These are phyloP conservation scores for Leptodirus hochenwartii DNA, from an alignment of 2,888 invertebrate genomes.

Conservation along the genomic window DNA sequence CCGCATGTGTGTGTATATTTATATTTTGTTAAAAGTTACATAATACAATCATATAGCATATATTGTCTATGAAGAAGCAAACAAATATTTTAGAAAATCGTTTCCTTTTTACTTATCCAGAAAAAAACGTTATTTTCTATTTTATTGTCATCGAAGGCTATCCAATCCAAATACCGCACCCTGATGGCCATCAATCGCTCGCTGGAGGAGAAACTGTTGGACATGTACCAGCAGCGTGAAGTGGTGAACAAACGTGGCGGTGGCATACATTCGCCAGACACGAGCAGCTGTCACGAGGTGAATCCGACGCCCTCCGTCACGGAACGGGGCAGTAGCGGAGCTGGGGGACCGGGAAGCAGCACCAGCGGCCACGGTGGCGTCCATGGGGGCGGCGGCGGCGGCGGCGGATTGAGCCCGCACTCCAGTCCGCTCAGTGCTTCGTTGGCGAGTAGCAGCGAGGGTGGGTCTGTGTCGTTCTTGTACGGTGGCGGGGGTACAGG, in stretches of 20 bases:
- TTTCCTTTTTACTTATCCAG: no score
- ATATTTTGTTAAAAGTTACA: no score
- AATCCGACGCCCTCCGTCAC: slow-evolving; percentile 27
- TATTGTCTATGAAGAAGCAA: no score
- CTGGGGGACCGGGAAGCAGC: no score
- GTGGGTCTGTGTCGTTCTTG: slow-evolving; percentile 26
- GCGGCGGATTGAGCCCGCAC: slow-evolving; percentile 25
- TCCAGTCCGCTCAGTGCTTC: slow-evolving; percentile 44
- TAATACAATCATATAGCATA: no score
- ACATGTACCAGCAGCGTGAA: slow-evolving; percentile 28
- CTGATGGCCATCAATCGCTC: slow-evolving; percentile 34
- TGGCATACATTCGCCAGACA: slow-evolving; percentile 23
- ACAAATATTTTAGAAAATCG: no score
- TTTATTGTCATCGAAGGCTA: slow-evolving; percentile 26
- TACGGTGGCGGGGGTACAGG: slow-evolving; percentile 26
- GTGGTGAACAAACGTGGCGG: slow-evolving; percentile 13
- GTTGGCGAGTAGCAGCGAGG: slow-evolving; percentile 40
- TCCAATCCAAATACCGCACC: slow-evolving; percentile 38
- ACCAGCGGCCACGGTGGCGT: no score
- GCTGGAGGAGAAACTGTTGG: slow-evolving; percentile 36
- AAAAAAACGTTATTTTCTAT: no score
- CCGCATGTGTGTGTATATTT: no score
- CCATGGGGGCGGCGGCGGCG: slow-evolving; percentile 27
- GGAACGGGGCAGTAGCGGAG: slow-evolving; percentile 24
- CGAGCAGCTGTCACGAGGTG: slow-evolving; percentile 33